These are phyloP conservation scores for Sorex fumeus DNA, from an alignment of 2,113 vertebrate genomes.

Conservation along the genomic window DNA sequence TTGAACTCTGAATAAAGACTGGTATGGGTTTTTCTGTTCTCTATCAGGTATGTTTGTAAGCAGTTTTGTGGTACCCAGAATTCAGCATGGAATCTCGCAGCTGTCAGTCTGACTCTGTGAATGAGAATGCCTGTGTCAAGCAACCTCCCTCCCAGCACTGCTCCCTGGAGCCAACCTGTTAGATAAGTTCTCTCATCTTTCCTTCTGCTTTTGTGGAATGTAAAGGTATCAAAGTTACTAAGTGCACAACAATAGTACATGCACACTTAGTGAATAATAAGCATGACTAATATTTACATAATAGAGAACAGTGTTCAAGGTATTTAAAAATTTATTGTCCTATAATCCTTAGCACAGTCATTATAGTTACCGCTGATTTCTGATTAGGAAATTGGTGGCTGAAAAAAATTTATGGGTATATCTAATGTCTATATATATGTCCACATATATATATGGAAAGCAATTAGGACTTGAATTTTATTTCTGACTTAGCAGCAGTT, in stretches of 20 bases:
- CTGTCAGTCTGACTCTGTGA: neutral
- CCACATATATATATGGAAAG: too few relatives aligned
- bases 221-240: neutral
- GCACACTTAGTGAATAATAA: neutral
- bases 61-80: neutral
- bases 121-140: neutral
- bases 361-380: neutral
- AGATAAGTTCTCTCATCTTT: too few relatives aligned
- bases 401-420: neutral
- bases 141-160: neutral
- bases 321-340: neutral
- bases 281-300: neutral
- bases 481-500: slow-evolving; percentile 6
- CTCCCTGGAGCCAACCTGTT: neutral
- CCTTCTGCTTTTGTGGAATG: too few relatives aligned
- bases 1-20: neutral
- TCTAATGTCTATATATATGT: neutral
- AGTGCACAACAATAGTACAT: neutral
- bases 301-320: neutral
- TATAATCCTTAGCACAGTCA: neutral
- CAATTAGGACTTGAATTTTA: neutral
- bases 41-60: neutral
- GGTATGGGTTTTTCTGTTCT: neutral
- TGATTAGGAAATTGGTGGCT: neutral
- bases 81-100: neutral